These are phyloP conservation scores for Bombus huntii DNA, from an alignment of 1,140 invertebrate genomes.

Conservation along the genomic window DNA sequence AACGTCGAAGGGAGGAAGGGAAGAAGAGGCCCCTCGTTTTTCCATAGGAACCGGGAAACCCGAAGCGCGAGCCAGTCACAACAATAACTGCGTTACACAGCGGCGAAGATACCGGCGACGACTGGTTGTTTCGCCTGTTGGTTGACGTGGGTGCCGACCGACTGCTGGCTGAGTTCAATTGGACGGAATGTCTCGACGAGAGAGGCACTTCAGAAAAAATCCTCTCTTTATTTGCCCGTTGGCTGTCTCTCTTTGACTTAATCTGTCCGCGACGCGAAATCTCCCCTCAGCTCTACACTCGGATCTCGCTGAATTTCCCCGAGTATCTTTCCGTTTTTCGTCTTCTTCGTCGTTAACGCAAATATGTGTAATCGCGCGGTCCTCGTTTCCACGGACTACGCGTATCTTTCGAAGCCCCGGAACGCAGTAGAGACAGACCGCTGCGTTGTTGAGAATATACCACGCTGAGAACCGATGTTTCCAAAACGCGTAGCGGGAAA, in stretches of 20 bases:
- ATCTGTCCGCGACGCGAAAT: not conserved
- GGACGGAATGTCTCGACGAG: slow-evolving; percentile 32
- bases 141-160: not conserved
- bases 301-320: slow-evolving; percentile 7
- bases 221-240: not conserved
- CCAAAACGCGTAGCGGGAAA: not conserved
- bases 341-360: not conserved
- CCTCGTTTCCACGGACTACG: not conserved
- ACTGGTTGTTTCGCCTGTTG: slow-evolving; percentile 16
- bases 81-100: slow-evolving; percentile 25
- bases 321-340: not conserved
- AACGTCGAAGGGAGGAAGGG: not conserved
- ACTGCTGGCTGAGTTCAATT: slow-evolving; percentile 31
- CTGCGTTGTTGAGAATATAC: not conserved
- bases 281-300: too few species aligned
- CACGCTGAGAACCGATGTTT: not conserved
- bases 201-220: not conserved
- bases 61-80: slow-evolving; percentile 5
- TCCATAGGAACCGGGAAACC: slow-evolving; percentile 22
- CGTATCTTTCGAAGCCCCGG: not conserved
- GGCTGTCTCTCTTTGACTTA: not conserved
- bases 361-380: not conserved
- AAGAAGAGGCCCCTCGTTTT: not conserved
- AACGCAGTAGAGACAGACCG: not conserved
- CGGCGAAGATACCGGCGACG: slow-evolving; percentile 1